Conservation (phyloP, 2,797 vertebrate genomes). For the Rousettus madagascariensis region DNA sequence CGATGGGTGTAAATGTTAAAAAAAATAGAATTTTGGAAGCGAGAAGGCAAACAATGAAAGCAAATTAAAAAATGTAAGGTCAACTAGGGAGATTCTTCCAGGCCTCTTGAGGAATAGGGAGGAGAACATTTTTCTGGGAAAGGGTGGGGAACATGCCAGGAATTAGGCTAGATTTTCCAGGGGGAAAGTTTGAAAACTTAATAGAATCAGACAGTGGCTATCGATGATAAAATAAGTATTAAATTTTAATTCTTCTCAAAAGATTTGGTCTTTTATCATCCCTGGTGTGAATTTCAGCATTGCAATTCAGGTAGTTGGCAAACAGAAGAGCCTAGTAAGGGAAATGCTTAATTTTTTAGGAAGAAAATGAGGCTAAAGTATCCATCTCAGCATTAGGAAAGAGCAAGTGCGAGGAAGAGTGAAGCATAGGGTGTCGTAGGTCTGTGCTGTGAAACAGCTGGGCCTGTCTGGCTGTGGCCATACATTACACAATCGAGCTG, state of each 20-base stretch:
- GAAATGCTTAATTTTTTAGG: not conserved
- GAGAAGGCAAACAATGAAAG: conserved; percentile 69
- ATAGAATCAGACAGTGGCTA: conserved; percentile 73
- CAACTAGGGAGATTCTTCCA: conserved; percentile 69
- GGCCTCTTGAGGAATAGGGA: conserved; percentile 77
- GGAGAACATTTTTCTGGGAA: conserved; percentile 81
- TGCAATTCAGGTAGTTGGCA: conserved; percentile 60
- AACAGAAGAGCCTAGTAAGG: not conserved
- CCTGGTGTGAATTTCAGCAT: conserved; percentile 36
- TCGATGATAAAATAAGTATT: conserved; percentile 67
- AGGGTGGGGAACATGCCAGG: conserved; percentile 74
- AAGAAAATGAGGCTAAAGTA: not conserved
- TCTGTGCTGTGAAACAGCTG: conserved; percentile 54
- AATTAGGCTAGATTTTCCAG: conserved; percentile 78
- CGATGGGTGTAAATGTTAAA: conserved; percentile 13
- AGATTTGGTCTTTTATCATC: not conserved
- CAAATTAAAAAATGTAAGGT: conserved; percentile 72
- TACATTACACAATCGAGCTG: conserved; percentile 21
- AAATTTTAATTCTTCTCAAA: conserved; percentile 49
- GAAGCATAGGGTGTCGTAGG: not conserved
- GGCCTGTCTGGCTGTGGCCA: not conserved
- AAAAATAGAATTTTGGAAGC: conserved; percentile 38
- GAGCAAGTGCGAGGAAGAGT: conserved; percentile 4
- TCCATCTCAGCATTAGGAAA: conserved; percentile 34
- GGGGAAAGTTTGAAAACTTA: conserved; percentile 74